Percentiles rank a stretch among this genome's conserved stretches.
Conservation (phyloP, 2,888 invertebrate genomes). For the Eustalomyia histrio region DNA sequence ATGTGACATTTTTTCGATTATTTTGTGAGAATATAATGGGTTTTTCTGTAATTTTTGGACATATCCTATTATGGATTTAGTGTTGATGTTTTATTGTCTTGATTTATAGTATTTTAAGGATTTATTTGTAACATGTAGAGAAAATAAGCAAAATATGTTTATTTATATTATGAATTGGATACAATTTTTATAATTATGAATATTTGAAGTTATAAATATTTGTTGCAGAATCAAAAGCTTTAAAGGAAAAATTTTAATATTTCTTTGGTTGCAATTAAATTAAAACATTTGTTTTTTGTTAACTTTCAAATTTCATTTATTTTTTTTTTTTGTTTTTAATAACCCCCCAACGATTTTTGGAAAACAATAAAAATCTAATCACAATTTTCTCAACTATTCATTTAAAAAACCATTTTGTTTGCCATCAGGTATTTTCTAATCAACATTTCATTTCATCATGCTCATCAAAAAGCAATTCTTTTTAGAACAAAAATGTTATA, state of each 20-base stretch:
- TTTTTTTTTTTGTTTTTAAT: not conserved
- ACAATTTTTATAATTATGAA: too few species aligned
- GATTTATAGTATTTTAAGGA: slow-evolving; percentile 46
- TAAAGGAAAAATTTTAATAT: too few species aligned
- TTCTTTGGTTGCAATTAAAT: too few species aligned
- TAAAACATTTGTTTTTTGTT: too few species aligned
- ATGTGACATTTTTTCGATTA: slow-evolving; percentile 80
- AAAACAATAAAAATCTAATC: slow-evolving; percentile 36
- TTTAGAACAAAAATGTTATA: not conserved
- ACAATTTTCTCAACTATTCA: slow-evolving; percentile 12
- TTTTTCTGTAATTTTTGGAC: slow-evolving; percentile 14
- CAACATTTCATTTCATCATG: slow-evolving; percentile 51
- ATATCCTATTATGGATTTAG: slow-evolving; percentile 50
- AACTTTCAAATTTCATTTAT: too few species aligned
- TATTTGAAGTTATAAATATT: too few species aligned
- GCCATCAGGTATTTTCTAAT: slow-evolving; percentile 52
- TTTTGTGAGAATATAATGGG: slow-evolving; percentile 80
- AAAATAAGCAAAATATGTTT: not conserved
- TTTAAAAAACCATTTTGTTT: slow-evolving; percentile 32
- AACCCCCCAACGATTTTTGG: not conserved
- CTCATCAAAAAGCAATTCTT: slow-evolving; percentile 52
- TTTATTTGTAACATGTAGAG: slow-evolving; percentile 16
- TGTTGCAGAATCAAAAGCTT: too few species aligned
- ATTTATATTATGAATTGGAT: not conserved
- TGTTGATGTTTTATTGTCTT: slow-evolving; percentile 57